Percentiles rank a stretch among this genome's conserved stretches.
Conservation (phyloP, 1,140 invertebrate genomes). For the Cataglyphis hispanica region DNA sequence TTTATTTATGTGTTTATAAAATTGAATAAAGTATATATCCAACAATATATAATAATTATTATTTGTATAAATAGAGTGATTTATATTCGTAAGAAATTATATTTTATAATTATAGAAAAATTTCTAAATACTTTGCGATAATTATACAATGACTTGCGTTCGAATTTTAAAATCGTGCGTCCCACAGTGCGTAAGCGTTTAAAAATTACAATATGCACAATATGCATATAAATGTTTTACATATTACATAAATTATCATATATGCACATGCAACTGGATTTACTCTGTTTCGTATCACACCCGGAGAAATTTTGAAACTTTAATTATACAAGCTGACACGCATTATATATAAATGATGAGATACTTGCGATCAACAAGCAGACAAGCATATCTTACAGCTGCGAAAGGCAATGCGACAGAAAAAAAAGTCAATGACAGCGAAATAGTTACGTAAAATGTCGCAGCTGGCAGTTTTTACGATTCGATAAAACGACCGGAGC, state of each 20-base stretch:
- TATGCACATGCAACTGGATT: slow-evolving; percentile 33
- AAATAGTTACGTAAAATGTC: slow-evolving; percentile 70
- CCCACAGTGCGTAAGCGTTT: neutral
- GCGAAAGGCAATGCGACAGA: slow-evolving; percentile 43
- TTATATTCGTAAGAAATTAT: neutral
- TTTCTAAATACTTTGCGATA: neutral
- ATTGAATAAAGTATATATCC: neutral
- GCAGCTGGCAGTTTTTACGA: slow-evolving; percentile 48
- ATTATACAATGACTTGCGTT: slow-evolving; percentile 10
- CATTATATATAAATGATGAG: slow-evolving; percentile 34
- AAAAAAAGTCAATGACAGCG: slow-evolving; percentile 47
- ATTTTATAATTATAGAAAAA: neutral
- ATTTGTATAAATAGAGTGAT: neutral
- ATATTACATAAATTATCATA: slow-evolving; percentile 47
- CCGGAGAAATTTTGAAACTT: slow-evolving; percentile 16
- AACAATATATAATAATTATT: neutral
- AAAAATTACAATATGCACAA: slow-evolving; percentile 2
- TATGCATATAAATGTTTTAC: neutral
- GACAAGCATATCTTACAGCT: slow-evolving; percentile 50
- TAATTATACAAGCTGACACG: slow-evolving; percentile 28
- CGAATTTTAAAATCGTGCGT: neutral
- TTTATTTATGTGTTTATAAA: neutral
- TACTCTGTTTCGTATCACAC: slow-evolving; percentile 16
- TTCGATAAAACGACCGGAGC: slow-evolving; percentile 45
- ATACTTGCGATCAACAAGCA: slow-evolving; percentile 12